A percentile compares a stretch with the other conserved stretches of the same genome.
These are phyloP conservation scores for Endomychus coccineus DNA, from an alignment of 2,888 invertebrate genomes.

Conservation along the genomic window DNA sequence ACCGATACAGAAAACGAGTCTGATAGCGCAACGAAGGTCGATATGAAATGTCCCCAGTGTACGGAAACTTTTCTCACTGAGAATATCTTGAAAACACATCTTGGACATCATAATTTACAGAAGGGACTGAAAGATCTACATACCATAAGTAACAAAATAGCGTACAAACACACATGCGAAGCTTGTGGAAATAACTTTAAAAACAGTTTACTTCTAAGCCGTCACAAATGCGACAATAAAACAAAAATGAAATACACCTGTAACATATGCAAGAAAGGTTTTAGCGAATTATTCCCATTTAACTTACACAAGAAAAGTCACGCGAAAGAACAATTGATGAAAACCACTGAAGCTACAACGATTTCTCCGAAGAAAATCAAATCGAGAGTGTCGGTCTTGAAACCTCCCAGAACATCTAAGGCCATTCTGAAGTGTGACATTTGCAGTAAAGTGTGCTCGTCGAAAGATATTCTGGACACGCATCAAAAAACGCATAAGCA, in stretches of 20 bases:
- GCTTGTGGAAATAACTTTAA: constrained; percentile 34
- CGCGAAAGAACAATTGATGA: constrained; percentile 32
- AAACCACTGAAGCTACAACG: constrained; percentile 26
- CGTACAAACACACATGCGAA: constrained; percentile 34
- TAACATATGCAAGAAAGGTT: constrained; percentile 32
- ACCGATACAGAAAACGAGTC: constrained; percentile 20
- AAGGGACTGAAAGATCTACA: constrained; percentile 23
- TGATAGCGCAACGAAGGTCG: constrained; percentile 21
- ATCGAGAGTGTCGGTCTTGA: too few relatives aligned
- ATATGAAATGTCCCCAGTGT: constrained; percentile 36
- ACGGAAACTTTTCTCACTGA: constrained; percentile 39
- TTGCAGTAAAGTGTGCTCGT: constrained; percentile 33
- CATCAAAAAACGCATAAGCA: constrained; percentile 34
- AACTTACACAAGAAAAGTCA: constrained; percentile 34
- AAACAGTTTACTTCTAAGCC: constrained; percentile 32
- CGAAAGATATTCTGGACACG: constrained; percentile 23
- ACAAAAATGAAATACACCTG: constrained; percentile 25
- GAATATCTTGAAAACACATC: constrained; percentile 37
- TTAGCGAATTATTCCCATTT: constrained; percentile 25
- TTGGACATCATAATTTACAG: constrained; percentile 37
- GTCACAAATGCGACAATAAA: constrained; percentile 28
- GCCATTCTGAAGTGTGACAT: constrained; percentile 27
- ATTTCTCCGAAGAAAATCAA: constrained; percentile 33
- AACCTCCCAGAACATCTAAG: constrained; percentile 4
- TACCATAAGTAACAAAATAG: too few relatives aligned